Base-by-base conservation (phyloP, 2,888 invertebrate species). In the Dendrolimus pini region DNA sequence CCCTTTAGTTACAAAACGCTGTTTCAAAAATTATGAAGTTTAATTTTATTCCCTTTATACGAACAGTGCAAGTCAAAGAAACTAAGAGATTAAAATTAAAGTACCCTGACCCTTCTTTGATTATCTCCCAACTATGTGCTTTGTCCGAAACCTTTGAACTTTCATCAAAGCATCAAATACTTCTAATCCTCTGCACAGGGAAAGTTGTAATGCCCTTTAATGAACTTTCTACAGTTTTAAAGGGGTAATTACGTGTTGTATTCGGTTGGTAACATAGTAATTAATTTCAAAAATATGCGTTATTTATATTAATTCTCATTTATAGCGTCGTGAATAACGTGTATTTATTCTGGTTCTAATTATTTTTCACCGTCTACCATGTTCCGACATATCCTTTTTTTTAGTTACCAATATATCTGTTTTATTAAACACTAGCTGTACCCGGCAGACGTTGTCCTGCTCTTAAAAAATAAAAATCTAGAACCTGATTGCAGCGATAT, bases 101-200 rank as follows among this genome's bases (percentile, higher is more conserved):
- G 30, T 30, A 41, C 55, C 41, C 42, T 41, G 30, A 55, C 47
- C 56, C 54, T 54, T 47, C 55, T 82, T 80, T 80, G 75, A 82
- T 81, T 80, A 79, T 72, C 75, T 76, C 47, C 66, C 78, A 80
- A 80, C 78, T 79, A 77, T 77, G 79, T 72, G 76, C 78, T 71
- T 69, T 70, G 71, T 69, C 74, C 74, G 73, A 73, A 69, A 72
- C 78, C 78, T 81, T 82, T 80, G 75, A 80, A 71, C 66, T 72
- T 69, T 67, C 73, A 76, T 78, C 74, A 75, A 72, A 75, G 72
- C 69, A 67, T 53, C 63, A 60, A 30, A 72, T 72, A 80, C 74
- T 70, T 78, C 67, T 71, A 74, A 76, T 78, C 75, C 74, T 72
- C 65, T 68, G 69, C 68, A 70, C 61, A 68, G 65, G 67, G 68